Base-by-base conservation (phyloP, 2,113 vertebrate genomes). In the Pleuronectes platessa region DNA sequence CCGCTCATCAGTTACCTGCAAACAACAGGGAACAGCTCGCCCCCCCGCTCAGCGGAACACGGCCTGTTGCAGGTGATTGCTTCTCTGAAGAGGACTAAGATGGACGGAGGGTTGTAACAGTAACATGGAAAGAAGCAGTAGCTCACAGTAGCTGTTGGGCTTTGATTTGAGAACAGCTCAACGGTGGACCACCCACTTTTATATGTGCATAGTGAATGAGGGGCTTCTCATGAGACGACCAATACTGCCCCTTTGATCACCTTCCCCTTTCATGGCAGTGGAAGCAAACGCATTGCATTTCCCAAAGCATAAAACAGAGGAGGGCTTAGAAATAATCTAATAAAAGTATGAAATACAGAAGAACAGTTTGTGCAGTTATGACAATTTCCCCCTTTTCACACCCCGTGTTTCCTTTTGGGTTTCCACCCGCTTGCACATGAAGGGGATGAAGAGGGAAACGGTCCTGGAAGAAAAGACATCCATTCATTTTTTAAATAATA, bases 401-500 rank as follows among this genome's bases (percentile, higher is more conserved):
- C 5, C 49, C 9, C 12, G 0, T 68, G 64, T 0, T 31, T 6
- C 6, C 31, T 7, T 61, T 79, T 40, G 51, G 65, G n/a, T 76
- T 40, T 23, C 21, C 1, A 10, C 31, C 35, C 17, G n/a, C 72
- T 74, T 54, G 47, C 65, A 59, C 56, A 77, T 42, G 49, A 77
- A 79, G 40, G 56, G 47, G 78, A 82, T 75, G 75, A 76, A 78
- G 83, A 71, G 60, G 60, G 7, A 71, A 79, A 73, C 42, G 20
- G 83, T 26, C 42, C 20, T 85, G 3, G 23, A 81, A 72, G 63
- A 82, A 77, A 59, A 82, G 68, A 54, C 68, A 10, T 59, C 61
- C 77, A 79, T 88, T 87, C 56, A 70, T 90, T 86, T 88, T 45
- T 91, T 89, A 85, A 93, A 93, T 86, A 85, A 90, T 87, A 78